Evolutionary conservation across 2,888 invertebrate genomes (phyloP), one percentile per base, ranked within the genome.

Genomic region (Caenorhabditis plicata): DNA sequence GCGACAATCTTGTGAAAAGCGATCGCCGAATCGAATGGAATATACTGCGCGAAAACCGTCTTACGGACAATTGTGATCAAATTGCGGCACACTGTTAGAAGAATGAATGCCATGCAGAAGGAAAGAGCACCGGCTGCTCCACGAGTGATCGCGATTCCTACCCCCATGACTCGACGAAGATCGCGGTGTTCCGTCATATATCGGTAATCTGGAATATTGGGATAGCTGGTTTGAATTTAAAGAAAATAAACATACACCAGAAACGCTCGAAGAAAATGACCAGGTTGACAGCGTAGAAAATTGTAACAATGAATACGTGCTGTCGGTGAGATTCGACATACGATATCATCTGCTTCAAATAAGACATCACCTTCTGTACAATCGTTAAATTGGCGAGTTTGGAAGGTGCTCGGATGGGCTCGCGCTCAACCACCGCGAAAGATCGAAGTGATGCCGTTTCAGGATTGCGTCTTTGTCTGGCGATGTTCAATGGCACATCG

Each of bases 1-100:
- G 94, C 95, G 0, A 91, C 92, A 48, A 95, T 92, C 84, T 94
- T 94, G 83, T 95, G 95, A 82, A 95, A 95, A 79, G 92, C 92
- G 48, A 95, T 92, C 78, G 94, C 92, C 0, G 93, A 90, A 82
- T 95, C 94, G 20, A 93, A 82, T 0, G 93, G 93, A 51, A 92
- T 90, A 82, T 91, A 93, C 78, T 93, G 92, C 74, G 92, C 92
- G 46, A 93, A 88, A 40, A 91, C 89, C 78, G 92, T 91, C 80
- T 93, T 92, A 83, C 95, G 91, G 4, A 94, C 84, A 81, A 92
- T 91, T 0, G 94, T 95, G 54, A 94, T 85, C 20, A 94, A 85
- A 83, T 95, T 94, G 17, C 89, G 83, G 3, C 92, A 93, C 2
- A 81, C 80, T 2, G 94, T 94, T 22, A 95, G 83, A 31, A 94